phyloP scores from a whole-genome alignment of 2,113 vertebrate genomes.

The Melanotaenia duboulayi region DNA sequence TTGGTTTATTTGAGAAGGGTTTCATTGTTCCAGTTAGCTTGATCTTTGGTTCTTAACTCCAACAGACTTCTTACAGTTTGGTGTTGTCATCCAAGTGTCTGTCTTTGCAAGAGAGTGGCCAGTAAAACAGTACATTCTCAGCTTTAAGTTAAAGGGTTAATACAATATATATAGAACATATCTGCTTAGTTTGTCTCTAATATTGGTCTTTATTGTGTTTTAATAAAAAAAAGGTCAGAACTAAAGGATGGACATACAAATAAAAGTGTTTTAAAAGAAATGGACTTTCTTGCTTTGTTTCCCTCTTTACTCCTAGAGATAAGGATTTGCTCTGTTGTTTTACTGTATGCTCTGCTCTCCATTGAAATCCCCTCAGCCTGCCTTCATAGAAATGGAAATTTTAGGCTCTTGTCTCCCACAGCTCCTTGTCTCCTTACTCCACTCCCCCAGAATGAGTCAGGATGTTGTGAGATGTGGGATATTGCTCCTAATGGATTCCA shows the following conservation, averaged over 20 bases:
- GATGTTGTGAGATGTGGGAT: slow-evolving; percentile 85
- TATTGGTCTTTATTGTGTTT: slow-evolving; percentile 9
- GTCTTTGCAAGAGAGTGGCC: not conserved
- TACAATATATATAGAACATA: not conserved
- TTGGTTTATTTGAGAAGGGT: slow-evolving; percentile 62
- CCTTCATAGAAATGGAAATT: slow-evolving; percentile 81
- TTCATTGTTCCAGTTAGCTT: slow-evolving; percentile 61
- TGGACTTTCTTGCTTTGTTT: not conserved
- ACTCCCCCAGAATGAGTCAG: slow-evolving; percentile 70
- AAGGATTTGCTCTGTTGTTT: slow-evolving; percentile 48
- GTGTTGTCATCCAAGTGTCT: slow-evolving; percentile 26
- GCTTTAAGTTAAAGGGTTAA: not conserved
- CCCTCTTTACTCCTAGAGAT: not conserved
- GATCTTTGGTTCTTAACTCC: slow-evolving; percentile 38
- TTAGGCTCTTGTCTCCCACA: slow-evolving; percentile 58
- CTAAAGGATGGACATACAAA: not conserved
- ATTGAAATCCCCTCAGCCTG: slow-evolving; percentile 59
- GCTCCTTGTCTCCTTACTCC: slow-evolving; percentile 54
- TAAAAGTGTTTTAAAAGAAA: not conserved
- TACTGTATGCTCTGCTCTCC: slow-evolving; percentile 30
- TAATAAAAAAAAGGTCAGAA: not conserved
- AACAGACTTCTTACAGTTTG: slow-evolving; percentile 43
- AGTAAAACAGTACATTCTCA: not conserved
- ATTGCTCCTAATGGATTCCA: slow-evolving; percentile 86
- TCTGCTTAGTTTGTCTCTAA: not conserved